phyloP scores from a whole-genome alignment of 2,797 vertebrate genomes.

The Coracias cyanogaster region DNA sequence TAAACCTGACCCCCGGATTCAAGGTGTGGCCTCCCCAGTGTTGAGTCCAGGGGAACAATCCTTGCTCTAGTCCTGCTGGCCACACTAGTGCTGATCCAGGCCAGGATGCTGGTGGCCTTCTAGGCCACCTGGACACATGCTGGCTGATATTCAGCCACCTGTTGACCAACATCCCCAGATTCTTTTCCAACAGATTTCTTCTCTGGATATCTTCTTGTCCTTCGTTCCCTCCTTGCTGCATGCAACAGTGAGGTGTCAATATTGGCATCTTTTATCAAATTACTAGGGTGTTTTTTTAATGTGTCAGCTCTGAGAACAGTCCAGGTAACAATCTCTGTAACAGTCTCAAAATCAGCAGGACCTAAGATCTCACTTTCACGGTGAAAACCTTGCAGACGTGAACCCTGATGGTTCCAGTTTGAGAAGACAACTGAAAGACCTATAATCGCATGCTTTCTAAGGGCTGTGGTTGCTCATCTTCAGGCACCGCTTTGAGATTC shows the following conservation, averaged over 20 bases:
- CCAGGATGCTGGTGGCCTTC: too few relatives aligned
- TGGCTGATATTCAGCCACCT: too few relatives aligned
- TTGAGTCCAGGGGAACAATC: too few relatives aligned
- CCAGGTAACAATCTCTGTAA: background rate
- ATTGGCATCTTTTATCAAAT: background rate
- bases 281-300: background rate
- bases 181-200: background rate
- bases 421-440: background rate
- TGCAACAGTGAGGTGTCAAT: background rate
- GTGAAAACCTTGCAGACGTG: background rate
- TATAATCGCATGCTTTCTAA: fast-evolving
- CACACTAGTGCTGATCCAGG: too few relatives aligned
- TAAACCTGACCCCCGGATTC: too few relatives aligned
- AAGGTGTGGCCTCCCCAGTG: too few relatives aligned
- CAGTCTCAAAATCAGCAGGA: background rate
- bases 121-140: too few relatives aligned
- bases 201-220: background rate
- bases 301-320: background rate
- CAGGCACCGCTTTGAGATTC: background rate
- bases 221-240: background rate
- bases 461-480: background rate
- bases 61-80: too few relatives aligned
- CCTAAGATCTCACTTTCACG: background rate
- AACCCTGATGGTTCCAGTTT: background rate
- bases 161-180: too few relatives aligned